Evolutionary conservation across 2,113 vertebrate genomes (phyloP).

Genomic region (Rhinolophus sinicus): DNA sequence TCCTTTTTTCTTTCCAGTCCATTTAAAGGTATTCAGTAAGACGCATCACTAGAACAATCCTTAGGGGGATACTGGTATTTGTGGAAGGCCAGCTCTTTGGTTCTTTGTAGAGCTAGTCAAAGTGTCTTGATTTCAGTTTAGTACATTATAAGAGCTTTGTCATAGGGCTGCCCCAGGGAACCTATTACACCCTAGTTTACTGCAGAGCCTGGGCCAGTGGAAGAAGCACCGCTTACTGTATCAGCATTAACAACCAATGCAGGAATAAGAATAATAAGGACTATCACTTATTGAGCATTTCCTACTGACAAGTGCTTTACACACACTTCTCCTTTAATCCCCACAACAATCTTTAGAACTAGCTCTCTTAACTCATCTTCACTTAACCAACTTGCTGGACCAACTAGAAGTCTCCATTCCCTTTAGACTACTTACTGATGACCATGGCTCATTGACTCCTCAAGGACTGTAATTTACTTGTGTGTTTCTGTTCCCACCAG

Average conservation of each 20-base stretch:
- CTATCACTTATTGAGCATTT: background rate
- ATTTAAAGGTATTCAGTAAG: slow-evolving; percentile 28
- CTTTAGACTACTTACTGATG: background rate
- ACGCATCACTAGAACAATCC: background rate
- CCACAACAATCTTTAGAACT: background rate
- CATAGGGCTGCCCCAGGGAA: background rate
- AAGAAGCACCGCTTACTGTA: background rate
- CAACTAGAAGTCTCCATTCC: background rate
- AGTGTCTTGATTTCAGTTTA: background rate
- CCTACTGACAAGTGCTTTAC: background rate
- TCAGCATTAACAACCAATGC: background rate
- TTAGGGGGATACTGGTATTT: background rate
- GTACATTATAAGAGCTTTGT: background rate
- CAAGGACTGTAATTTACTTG: background rate
- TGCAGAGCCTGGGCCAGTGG: background rate
- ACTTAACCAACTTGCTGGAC: background rate
- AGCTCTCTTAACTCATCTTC: background rate
- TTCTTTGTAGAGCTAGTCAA: background rate
- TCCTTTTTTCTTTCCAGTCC: background rate
- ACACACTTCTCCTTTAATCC: background rate
- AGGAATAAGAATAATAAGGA: background rate
- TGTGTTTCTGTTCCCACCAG: background rate
- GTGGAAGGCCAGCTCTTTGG: background rate
- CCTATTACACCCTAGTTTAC: background rate
- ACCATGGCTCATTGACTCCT: background rate